These are phyloP conservation scores for Falco biarmicus DNA, from an alignment of 2,797 vertebrate species.

Conservation along the genomic window DNA sequence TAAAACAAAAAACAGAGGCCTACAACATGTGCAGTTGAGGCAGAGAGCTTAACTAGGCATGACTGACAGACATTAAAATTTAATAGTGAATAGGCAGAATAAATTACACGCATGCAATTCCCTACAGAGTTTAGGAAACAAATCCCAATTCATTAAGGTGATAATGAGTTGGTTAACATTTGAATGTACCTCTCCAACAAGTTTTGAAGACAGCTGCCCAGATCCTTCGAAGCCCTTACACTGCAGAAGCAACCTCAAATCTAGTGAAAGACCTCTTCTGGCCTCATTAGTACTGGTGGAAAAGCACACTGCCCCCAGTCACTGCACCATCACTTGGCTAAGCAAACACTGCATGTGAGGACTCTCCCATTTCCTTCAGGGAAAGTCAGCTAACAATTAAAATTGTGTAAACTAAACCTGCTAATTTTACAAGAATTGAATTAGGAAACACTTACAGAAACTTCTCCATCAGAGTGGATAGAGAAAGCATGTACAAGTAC, in stretches of 20 bases:
- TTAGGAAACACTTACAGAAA: neutral
- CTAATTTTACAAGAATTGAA: neutral
- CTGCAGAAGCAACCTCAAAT: neutral
- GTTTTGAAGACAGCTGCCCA: slow-evolving; percentile 34
- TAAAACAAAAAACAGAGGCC: slow-evolving; percentile 19
- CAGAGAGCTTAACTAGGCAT: neutral
- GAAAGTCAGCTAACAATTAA: neutral
- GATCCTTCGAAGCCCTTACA: neutral
- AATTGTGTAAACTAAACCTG: neutral
- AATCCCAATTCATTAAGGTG: slow-evolving; percentile 55
- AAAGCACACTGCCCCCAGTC: neutral
- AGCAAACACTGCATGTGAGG: neutral
- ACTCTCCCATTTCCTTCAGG: neutral
- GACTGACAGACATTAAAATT: slow-evolving; percentile 47
- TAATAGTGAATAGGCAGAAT: slow-evolving; percentile 31
- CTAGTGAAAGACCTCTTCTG: neutral
- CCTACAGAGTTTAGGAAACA: slow-evolving; percentile 51
- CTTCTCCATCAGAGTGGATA: neutral
- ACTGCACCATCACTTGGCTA: neutral
- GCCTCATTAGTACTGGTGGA: neutral
- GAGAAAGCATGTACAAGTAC: neutral
- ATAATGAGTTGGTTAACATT: slow-evolving; percentile 65
- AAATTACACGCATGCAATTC: slow-evolving; percentile 22
- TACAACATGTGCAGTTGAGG: slow-evolving; percentile 10
- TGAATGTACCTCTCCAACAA: slow-evolving; percentile 23